These are phyloP conservation scores for Hymenopus coronatus DNA, from an alignment of 2,888 invertebrate genomes.

Conservation along the genomic window DNA sequence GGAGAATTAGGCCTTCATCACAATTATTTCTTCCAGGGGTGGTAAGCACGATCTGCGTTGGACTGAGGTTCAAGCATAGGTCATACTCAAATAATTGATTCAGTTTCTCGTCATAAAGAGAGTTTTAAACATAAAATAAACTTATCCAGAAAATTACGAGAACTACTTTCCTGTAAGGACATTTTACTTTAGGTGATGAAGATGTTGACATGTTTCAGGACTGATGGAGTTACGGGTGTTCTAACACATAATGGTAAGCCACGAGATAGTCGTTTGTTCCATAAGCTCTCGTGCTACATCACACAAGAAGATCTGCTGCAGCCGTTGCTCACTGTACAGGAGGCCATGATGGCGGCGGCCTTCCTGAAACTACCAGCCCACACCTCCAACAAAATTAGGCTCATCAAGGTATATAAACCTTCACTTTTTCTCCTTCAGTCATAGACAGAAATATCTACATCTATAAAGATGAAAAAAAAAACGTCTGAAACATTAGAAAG, in stretches of 20 bases:
- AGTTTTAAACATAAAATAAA: too few relatives aligned
- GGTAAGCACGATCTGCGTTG: too few relatives aligned
- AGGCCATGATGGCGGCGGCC: slow-evolving; percentile 76
- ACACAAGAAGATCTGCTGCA: slow-evolving; percentile 75
- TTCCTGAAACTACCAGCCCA: slow-evolving; percentile 65
- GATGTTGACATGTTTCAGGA: slow-evolving; percentile 47
- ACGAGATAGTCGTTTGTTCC: slow-evolving; percentile 62
- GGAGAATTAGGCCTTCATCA: too few relatives aligned
- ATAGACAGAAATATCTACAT: too few relatives aligned
- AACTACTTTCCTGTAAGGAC: too few relatives aligned
- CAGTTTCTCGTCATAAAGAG: background rate
- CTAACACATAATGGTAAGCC: slow-evolving; percentile 64
- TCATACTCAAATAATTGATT: too few relatives aligned
- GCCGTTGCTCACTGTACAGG: slow-evolving; percentile 68
- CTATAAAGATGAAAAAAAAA: too few relatives aligned
- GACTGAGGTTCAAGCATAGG: too few relatives aligned
- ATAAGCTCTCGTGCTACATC: slow-evolving; percentile 75
- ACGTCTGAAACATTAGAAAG: too few relatives aligned
- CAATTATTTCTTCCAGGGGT: too few relatives aligned
- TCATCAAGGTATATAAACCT: slow-evolving; percentile 44
- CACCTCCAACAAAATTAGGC: slow-evolving; percentile 46
- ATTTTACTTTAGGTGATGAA: background rate
- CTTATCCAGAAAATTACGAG: too few relatives aligned
- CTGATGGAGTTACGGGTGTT: slow-evolving; percentile 63
- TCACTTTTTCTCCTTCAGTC: too few relatives aligned